Conservation (phyloP, 2,888 invertebrate species). For the Netelia virgata region DNA sequence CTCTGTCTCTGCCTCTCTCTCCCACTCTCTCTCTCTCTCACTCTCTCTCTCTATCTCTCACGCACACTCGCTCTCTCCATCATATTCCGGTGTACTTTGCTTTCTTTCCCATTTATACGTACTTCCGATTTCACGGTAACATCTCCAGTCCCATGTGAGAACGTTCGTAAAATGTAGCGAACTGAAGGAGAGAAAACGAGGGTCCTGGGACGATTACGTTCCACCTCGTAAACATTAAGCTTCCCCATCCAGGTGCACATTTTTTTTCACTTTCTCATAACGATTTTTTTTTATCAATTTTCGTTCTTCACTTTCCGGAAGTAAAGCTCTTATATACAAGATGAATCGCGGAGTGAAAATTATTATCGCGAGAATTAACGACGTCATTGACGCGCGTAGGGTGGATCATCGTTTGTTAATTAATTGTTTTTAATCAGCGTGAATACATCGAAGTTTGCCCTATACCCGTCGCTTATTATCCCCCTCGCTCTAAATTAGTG, state of each 20-base stretch:
- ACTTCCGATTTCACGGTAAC: background rate
- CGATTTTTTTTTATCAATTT: slow-evolving; percentile 4
- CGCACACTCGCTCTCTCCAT: background rate
- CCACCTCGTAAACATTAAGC: background rate
- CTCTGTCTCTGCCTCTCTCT: slow-evolving; percentile 10
- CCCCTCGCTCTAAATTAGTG: background rate
- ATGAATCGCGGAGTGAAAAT: background rate
- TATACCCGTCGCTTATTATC: background rate
- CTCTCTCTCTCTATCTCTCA: slow-evolving; percentile 20
- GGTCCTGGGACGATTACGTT: background rate
- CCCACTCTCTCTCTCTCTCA: background rate
- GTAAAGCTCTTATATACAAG: background rate
- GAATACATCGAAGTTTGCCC: slow-evolving; percentile 1
- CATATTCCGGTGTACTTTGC: background rate
- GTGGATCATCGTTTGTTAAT: background rate
- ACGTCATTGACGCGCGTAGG: background rate
- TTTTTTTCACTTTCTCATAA: too few relatives aligned
- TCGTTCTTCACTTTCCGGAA: background rate
- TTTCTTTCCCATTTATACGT: slow-evolving; percentile 2
- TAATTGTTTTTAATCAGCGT: slow-evolving; percentile 19
- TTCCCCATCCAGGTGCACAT: background rate
- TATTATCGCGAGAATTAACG: background rate
- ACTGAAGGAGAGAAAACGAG: slow-evolving; percentile 5
- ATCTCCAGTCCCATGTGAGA: background rate
- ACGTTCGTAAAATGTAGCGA: background rate